Evolutionary conservation across 1,140 invertebrate species (phyloP).

Genomic region (Neodiprion virginianus): DNA sequence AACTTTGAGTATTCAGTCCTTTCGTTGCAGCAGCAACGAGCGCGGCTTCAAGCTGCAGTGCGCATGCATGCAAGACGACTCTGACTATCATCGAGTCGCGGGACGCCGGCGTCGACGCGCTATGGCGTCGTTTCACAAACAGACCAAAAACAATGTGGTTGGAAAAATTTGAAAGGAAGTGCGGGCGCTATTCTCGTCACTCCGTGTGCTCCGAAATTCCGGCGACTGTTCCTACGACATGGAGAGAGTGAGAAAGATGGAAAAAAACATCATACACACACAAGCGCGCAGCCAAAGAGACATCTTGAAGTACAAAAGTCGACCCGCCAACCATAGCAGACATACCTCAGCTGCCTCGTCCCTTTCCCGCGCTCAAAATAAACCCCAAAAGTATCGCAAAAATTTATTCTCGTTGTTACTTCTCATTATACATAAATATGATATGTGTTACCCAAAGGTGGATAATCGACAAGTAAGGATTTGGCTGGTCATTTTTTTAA

Average conservation of each 20-base stretch:
- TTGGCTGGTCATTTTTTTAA: too few species aligned
- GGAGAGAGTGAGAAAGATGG: background rate
- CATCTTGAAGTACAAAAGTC: background rate
- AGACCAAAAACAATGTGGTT: background rate
- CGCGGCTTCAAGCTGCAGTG: background rate
- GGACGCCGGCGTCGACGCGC: background rate
- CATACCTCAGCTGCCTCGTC: background rate
- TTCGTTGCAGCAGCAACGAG: too few species aligned
- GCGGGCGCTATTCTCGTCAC: background rate
- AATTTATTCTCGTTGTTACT: too few species aligned
- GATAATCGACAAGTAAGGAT: too few species aligned
- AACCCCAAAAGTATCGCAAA: background rate
- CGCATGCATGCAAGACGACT: background rate
- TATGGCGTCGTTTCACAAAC: background rate
- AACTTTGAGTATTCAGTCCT: too few species aligned
- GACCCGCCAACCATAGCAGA: background rate
- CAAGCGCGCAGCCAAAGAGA: background rate
- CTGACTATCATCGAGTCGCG: background rate
- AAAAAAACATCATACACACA: background rate
- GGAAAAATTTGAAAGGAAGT: slow-evolving; percentile 1
- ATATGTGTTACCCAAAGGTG: too few species aligned
- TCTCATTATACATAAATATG: too few species aligned
- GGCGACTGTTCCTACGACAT: background rate
- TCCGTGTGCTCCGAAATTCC: slow-evolving; percentile 6
- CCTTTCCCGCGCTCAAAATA: background rate